Conservation (phyloP, 2,113 vertebrate genomes). For the Lepus americanus region DNA sequence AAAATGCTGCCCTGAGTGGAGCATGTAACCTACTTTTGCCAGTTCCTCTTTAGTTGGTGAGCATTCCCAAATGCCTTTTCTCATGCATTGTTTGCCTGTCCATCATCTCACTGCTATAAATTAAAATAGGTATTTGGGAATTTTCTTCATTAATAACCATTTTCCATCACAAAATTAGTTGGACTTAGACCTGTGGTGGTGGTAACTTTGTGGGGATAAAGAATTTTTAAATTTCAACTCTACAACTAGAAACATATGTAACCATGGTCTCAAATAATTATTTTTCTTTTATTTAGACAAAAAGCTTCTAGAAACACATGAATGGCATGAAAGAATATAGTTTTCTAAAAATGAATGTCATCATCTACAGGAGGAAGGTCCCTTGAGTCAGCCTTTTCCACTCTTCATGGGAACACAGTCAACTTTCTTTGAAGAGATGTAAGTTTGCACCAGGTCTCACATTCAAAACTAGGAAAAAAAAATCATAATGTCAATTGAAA, state of each 20-base stretch:
- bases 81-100: slow-evolving; percentile 77
- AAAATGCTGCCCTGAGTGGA: slow-evolving; percentile 27
- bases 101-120: slow-evolving; percentile 80
- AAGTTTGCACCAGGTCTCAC: background rate
- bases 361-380: background rate
- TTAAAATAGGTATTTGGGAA: slow-evolving; percentile 76
- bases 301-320: background rate
- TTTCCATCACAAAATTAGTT: slow-evolving; percentile 77
- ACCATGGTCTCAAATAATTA: background rate
- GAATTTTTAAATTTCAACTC: background rate
- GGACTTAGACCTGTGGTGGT: slow-evolving; percentile 44
- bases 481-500: background rate
- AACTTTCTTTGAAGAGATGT: background rate
- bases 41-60: slow-evolving; percentile 65
- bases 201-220: slow-evolving; percentile 73
- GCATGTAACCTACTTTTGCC: slow-evolving; percentile 38
- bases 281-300: slow-evolving; percentile 28
- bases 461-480: background rate
- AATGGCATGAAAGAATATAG: background rate
- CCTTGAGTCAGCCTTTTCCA: background rate
- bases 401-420: background rate
- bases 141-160: slow-evolving; percentile 83
- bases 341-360: background rate
- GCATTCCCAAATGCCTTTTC: slow-evolving; percentile 79
- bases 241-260: background rate